Evolutionary conservation across 1,140 invertebrate species (phyloP).

Genomic region (Paracyclopina nana): DNA sequence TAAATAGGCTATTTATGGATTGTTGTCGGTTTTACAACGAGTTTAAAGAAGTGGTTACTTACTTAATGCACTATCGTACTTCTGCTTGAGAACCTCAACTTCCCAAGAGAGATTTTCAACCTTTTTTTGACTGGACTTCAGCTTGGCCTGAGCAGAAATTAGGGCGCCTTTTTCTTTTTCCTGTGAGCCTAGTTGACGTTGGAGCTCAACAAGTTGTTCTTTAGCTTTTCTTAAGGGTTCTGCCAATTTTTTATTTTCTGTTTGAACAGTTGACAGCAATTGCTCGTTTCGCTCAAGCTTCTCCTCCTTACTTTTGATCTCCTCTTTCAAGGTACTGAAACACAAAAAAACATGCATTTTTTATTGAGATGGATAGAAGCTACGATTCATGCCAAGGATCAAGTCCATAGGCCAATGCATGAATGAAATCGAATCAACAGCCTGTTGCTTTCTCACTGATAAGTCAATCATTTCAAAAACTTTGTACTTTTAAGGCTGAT

Average conservation of each 20-base stretch:
- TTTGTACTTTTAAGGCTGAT: too few relatives aligned
- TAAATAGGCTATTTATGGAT: too few relatives aligned
- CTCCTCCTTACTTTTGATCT: slow-evolving; percentile 12
- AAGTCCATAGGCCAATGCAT: too few relatives aligned
- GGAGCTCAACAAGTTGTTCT: slow-evolving; percentile 4
- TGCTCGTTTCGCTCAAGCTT: slow-evolving; percentile 11
- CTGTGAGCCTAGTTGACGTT: slow-evolving; percentile 3
- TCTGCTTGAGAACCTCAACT: slow-evolving; percentile 9
- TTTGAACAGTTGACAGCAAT: neutral
- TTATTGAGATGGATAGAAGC: too few relatives aligned
- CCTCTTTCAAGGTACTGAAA: slow-evolving; percentile 11
- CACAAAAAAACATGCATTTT: too few relatives aligned
- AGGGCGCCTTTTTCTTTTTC: slow-evolving; percentile 14
- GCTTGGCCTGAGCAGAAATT: slow-evolving; percentile 2
- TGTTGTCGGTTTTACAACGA: too few relatives aligned
- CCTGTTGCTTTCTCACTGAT: too few relatives aligned
- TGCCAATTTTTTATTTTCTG: slow-evolving; percentile 13
- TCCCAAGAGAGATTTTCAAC: slow-evolving; percentile 9
- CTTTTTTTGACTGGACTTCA: slow-evolving; percentile 6
- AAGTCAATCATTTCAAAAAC: too few relatives aligned
- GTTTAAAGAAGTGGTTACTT: too few relatives aligned
- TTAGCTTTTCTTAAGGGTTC: slow-evolving; percentile 11
- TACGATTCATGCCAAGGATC: too few relatives aligned
- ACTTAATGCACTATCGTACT: slow-evolving; percentile 10
- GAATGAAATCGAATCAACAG: too few relatives aligned